Base-by-base conservation (phyloP, 2,797 vertebrate genomes). In the Silurus lanzhouensis region DNA sequence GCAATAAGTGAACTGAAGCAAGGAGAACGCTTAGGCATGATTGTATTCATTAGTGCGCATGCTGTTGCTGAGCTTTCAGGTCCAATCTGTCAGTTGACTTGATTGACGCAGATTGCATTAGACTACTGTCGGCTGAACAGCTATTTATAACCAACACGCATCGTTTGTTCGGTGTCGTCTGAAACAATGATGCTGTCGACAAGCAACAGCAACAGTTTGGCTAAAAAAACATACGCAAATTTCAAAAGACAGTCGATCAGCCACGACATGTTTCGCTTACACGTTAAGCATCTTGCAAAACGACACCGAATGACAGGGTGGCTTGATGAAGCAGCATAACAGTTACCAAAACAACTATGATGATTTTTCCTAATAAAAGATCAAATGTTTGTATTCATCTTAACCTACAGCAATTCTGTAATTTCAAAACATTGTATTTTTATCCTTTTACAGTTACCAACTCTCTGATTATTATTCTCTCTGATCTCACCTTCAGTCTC, bases 1-100 rank as follows among this genome's bases (percentile, higher is more conserved):
- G 2, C 75, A 22, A 78, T 78, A 78, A 61, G 57, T 78, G 76
- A 78, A 44, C 58, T 78, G 76, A 78, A 61, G 76, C 76, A 78
- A 25, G 31, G 10, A 10, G 9, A 78, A 13, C 9, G 9, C 27
- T 78, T 38, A 78, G 75, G 22, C 57, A 60, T 61, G 58, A 78
- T 61, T 63, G 27, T 31, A 15, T 78, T 78, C 57, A 78, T 78
- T 63, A 82, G 25, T 9, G 10, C 19, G 22, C 44, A 76, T 6
- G 19, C 61, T 15, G 76, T 63, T 46, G 76, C 76, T 44, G 58
- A 78, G 76, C 76, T 63, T 78, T 78, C 76, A 78, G 76, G 76
- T 61, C 19, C 57, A 15, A 46, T 78, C 31, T 78, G 76, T 63
- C 76, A 61, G 58, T 8, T 78, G 31, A 38, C 31, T n/a, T 63